Evolutionary conservation across 2,113 vertebrate genomes (phyloP), one percentile per base, ranked within the genome.

Genomic region (Sylvilagus bachmani): DNA sequence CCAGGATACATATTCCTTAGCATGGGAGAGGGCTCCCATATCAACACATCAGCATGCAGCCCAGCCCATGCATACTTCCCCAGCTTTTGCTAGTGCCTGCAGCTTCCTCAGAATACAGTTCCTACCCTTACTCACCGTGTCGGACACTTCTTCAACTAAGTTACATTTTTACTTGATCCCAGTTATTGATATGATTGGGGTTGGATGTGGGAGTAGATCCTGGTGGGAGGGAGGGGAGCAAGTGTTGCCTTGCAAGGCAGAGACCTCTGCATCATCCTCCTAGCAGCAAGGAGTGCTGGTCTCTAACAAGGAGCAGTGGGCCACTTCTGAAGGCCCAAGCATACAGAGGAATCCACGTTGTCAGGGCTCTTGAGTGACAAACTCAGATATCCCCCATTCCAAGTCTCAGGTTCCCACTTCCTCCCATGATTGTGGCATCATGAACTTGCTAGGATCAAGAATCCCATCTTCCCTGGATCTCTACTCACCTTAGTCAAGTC

Each of bases 311-410:
- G 6, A 64, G 14, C 4, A 62, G 12, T 7, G 31, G 38, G 38
- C 2, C 55, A 33, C n/a, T 31, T 83, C n/a, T n/a, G 25, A 0
- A 33, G 25, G 11, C 9, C 33, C 14, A 0, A 6, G 27, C 29
- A 33, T n/a, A 38, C 10, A 24, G 24, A 10, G 5, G 24, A 75
- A 70, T 70, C 33, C 25, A 62, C n/a, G 8, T 58, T 75, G 78
- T 64, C 29, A 3, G 67, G 55, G 44, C 25, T 78, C 53, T 82
- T 49, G 58, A 75, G 44, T 49, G n/a, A 53, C 33, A 62, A 70
- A 82, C 6, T 16, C 53, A 90, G 62, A 31, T 58, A 29, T 78
- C 19, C 44, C 66, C 33, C 44, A 71, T 27, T 27, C 24, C 66
- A 53, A 53, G 38, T 38, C 55, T 31, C 90, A 29, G 53, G 33